phyloP scores from a whole-genome alignment of 2,797 vertebrate genomes.

The Acropternis orthonyx region DNA sequence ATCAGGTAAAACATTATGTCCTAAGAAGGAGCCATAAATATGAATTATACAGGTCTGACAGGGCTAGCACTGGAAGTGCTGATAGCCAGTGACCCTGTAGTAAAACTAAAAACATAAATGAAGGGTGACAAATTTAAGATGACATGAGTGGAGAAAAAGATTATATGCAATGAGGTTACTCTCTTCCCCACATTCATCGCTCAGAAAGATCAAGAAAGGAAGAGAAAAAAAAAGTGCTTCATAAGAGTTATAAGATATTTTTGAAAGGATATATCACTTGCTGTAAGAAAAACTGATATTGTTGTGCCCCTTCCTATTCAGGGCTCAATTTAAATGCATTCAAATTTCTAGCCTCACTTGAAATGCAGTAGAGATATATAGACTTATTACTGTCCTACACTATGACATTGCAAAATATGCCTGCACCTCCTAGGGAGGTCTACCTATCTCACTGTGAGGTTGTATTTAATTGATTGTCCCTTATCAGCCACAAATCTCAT shows the following conservation, averaged over 20 bases:
- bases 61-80: not conserved
- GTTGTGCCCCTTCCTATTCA: not conserved
- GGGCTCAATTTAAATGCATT: not conserved
- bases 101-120: not conserved
- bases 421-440: not conserved
- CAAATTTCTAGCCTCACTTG: not conserved
- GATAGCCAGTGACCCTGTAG: not conserved
- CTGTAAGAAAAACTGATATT: not conserved
- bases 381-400: not conserved
- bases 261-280: not conserved
- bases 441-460: not conserved
- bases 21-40: not conserved
- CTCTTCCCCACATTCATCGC: not conserved
- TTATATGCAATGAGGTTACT: not conserved
- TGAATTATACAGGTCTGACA: not conserved
- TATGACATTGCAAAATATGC: not conserved
- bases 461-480: conserved; percentile 1
- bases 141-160: not conserved
- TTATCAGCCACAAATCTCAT: conserved; percentile 12
- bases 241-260: not conserved
- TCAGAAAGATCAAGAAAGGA: not conserved
- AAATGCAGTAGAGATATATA: not conserved
- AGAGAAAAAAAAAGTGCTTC: not conserved
- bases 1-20: not conserved
- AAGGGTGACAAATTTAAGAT: not conserved